A percentile compares a stretch with the other conserved stretches of the same genome.
These are phyloP conservation scores for Butastur rufipennis DNA, from an alignment of 2,113 vertebrate genomes.

Conservation along the genomic window DNA sequence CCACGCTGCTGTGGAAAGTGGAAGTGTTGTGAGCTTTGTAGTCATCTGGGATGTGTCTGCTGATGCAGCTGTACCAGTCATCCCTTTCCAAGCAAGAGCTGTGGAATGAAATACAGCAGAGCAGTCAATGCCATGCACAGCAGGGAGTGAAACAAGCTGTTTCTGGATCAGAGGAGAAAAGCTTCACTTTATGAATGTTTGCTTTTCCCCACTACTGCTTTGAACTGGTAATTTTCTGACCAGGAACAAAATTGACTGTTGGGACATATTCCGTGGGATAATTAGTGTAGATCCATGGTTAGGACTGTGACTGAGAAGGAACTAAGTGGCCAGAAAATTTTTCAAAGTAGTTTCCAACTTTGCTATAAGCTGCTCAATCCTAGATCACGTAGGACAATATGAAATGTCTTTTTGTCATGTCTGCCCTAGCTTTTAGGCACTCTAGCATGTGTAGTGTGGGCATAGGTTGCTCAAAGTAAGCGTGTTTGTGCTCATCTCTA, in stretches of 20 bases:
- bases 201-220: background rate
- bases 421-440: background rate
- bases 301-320: background rate
- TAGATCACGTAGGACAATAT: background rate
- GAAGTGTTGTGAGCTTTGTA: slow-evolving; percentile 72
- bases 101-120: slow-evolving; percentile 9
- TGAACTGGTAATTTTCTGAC: background rate
- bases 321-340: background rate
- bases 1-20: slow-evolving; percentile 70
- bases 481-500: background rate
- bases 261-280: background rate
- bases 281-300: background rate
- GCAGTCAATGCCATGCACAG: background rate
- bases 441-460: background rate
- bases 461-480: background rate
- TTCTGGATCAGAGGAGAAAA: background rate
- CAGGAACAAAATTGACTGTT: background rate
- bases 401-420: background rate
- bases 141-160: background rate
- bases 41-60: slow-evolving; percentile 83
- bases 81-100: slow-evolving; percentile 92
- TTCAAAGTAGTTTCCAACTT: background rate
- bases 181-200: background rate
- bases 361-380: background rate
- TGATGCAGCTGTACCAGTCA: slow-evolving; percentile 92